Conservation (phyloP, 2,113 vertebrate genomes). For the Jacana jacana region DNA sequence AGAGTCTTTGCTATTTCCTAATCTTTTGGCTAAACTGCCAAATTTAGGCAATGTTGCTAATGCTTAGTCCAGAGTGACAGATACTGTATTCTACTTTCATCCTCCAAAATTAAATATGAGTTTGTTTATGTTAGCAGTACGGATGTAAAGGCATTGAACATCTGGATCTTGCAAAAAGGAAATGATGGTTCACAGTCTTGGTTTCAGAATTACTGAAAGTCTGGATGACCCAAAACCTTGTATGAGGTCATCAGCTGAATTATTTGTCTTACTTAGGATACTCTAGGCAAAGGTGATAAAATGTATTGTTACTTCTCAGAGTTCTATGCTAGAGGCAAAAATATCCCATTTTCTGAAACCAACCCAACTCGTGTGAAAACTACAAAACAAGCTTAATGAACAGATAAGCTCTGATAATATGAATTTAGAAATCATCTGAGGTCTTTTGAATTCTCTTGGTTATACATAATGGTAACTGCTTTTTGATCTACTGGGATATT, state of each 20-base stretch:
- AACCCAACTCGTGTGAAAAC: neutral
- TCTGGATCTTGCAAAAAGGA: neutral
- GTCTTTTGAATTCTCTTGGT: neutral
- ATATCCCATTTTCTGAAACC: neutral
- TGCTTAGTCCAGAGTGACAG: neutral
- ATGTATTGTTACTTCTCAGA: neutral
- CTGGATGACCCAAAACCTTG: neutral
- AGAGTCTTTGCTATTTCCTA: neutral
- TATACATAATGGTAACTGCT: neutral
- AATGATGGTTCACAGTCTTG: neutral
- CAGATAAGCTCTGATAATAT: neutral
- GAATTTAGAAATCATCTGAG: neutral
- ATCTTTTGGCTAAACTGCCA: neutral
- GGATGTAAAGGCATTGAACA: neutral
- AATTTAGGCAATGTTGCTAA: neutral
- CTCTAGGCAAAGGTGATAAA: neutral
- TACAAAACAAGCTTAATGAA: neutral
- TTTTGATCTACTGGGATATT: neutral
- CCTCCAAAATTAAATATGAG: neutral
- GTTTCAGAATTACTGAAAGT: neutral
- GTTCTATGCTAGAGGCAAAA: neutral
- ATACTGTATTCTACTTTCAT: neutral
- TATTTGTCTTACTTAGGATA: neutral
- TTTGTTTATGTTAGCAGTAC: neutral
- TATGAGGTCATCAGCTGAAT: neutral